Evolutionary conservation across 2,888 invertebrate species (phyloP).

Genomic region (Leptarthrus brevirostris): DNA sequence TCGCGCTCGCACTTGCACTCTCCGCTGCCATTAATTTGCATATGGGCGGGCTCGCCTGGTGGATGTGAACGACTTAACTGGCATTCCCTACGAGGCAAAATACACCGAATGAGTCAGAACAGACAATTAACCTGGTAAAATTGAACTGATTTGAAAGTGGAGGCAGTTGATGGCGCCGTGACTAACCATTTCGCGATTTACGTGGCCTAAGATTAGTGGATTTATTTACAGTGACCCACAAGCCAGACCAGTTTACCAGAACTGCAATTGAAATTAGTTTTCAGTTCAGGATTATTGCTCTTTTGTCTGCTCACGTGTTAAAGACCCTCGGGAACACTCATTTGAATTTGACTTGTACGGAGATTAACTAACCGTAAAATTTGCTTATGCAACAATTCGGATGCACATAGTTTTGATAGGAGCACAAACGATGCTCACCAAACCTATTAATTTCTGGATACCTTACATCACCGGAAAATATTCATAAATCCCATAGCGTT

Average conservation of each 20-base stretch:
- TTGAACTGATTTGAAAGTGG: slow-evolving; percentile 20
- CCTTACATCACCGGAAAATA: slow-evolving; percentile 25
- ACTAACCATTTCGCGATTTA: too few species aligned
- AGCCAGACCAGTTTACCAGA: too few species aligned
- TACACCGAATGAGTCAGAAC: slow-evolving; percentile 3
- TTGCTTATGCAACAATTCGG: too few species aligned
- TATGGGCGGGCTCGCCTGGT: slow-evolving; percentile 5
- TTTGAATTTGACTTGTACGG: too few species aligned
- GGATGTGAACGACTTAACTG: not conserved
- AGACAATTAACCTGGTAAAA: slow-evolving; percentile 9
- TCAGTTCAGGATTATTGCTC: too few species aligned
- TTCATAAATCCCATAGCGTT: slow-evolving; percentile 29
- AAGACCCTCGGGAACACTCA: too few species aligned
- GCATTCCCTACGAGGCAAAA: not conserved
- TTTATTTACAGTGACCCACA: too few species aligned
- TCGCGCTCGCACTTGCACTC: slow-evolving; percentile 22
- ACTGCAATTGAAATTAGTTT: too few species aligned
- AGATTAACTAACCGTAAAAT: too few species aligned
- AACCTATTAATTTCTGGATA: slow-evolving; percentile 13
- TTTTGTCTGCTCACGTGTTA: too few species aligned
- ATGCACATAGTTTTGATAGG: too few species aligned
- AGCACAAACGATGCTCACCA: not conserved
- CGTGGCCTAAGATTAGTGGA: too few species aligned
- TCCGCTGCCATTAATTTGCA: slow-evolving; percentile 18
- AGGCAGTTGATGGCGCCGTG: not conserved